phyloP scores from a whole-genome alignment of 2,113 vertebrate species.

The Ciconia maguari region DNA sequence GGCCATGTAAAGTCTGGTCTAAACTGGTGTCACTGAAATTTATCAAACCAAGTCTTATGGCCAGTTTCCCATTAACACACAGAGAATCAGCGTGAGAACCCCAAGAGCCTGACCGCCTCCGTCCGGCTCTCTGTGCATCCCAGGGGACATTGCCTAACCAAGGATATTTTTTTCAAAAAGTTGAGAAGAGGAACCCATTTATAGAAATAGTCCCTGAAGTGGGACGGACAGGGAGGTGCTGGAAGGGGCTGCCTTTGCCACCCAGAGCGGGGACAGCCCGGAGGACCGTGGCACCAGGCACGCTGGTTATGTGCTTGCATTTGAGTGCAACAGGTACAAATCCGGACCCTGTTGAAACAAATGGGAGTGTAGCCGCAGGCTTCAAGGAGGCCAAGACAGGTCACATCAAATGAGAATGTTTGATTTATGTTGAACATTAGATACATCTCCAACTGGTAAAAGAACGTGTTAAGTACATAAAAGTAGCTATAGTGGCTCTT shows the following conservation, averaged over 20 bases:
- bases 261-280: rapidly evolving
- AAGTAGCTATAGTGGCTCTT: not conserved
- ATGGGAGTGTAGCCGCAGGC: not conserved
- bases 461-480: not conserved
- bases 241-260: not conserved
- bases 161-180: not conserved
- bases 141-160: too few relatives aligned
- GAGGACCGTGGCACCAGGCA: rapidly evolving
- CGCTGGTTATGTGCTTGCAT: rapidly evolving
- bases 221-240: rapidly evolving
- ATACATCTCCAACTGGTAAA: not conserved
- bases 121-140: not conserved
- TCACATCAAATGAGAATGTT: not conserved
- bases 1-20: not conserved
- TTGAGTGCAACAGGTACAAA: not conserved
- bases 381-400: not conserved
- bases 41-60: not conserved
- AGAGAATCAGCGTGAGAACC: not conserved
- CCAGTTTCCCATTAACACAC: not conserved
- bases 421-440: not conserved
- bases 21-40: not conserved
- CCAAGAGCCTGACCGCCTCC: rapidly evolving
- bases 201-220: not conserved
- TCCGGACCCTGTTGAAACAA: not conserved
- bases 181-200: not conserved